These are phyloP conservation scores for Aplysina aerophoba DNA, from an alignment of 37 sponge, comb jelly and placozoan species.

Conservation along the genomic window DNA sequence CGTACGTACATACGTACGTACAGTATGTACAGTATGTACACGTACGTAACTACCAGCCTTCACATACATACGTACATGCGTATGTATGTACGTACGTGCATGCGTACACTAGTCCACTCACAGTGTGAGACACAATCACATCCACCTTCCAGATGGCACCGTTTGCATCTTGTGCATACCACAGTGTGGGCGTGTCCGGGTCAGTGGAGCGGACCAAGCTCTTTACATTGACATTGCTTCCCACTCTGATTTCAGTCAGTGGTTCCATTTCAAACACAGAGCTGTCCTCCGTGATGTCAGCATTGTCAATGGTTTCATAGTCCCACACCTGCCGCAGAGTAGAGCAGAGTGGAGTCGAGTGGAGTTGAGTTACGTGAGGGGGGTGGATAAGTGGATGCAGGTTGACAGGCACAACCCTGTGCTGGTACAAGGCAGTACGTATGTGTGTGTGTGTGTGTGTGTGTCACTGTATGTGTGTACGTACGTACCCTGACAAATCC, in stretches of 20 bases:
- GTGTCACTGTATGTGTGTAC: background rate
- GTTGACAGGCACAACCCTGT: too few species aligned
- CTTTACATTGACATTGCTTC: slow-evolving; percentile 79
- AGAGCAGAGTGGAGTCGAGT: background rate
- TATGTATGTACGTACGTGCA: background rate
- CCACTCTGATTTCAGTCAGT: slow-evolving; percentile 89
- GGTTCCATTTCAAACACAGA: slow-evolving; percentile 95
- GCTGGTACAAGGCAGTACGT: background rate
- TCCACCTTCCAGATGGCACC: slow-evolving; percentile 98
- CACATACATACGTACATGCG: background rate
- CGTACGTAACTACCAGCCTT: background rate
- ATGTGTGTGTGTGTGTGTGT: background rate
- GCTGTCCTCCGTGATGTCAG: slow-evolving; percentile 98
- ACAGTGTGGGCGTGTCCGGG: slow-evolving; percentile 86
- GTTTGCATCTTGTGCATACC: slow-evolving; percentile 96
- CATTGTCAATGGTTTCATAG: slow-evolving; percentile 97
- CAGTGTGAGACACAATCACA: slow-evolving; percentile 88
- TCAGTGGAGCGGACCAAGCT: slow-evolving; percentile 69
- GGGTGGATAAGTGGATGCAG: too few species aligned
- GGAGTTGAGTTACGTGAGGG: too few species aligned
- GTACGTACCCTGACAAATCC: slow-evolving; percentile 83
- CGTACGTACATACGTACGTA: slow-evolving; percentile 15
- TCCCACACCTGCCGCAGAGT: slow-evolving; percentile 89
- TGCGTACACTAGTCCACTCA: slow-evolving; percentile 27
- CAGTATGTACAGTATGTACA: background rate